Evolutionary conservation across 2,113 vertebrate species (phyloP).

Genomic region (Rhipidura dahli): DNA sequence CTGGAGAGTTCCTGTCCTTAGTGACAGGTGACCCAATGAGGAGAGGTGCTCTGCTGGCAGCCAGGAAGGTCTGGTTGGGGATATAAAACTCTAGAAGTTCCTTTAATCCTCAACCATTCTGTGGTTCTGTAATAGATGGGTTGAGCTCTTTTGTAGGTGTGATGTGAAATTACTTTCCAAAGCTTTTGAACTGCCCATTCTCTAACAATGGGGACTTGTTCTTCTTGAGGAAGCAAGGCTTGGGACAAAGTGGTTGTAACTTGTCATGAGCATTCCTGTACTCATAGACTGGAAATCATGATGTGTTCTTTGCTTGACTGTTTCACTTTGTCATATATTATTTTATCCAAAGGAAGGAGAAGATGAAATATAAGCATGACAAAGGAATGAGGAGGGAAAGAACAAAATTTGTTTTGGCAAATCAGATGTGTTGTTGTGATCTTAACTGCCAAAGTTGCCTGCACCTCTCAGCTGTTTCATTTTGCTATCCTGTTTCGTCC

Average conservation of each 20-base stretch:
- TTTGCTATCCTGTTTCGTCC: background rate
- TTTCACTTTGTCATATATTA: background rate
- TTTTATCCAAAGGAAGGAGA: background rate
- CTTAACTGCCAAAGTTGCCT: background rate
- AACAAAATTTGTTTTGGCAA: background rate
- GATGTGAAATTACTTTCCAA: background rate
- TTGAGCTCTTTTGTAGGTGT: background rate
- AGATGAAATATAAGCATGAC: background rate
- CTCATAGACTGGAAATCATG: background rate
- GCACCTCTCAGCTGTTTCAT: background rate
- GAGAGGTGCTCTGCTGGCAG: background rate
- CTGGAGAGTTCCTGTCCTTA: background rate
- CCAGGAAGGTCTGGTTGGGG: background rate
- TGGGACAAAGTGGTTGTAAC: background rate
- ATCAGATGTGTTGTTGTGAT: background rate
- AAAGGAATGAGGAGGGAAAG: background rate
- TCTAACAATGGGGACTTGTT: background rate
- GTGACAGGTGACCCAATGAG: background rate
- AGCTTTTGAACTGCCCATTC: background rate
- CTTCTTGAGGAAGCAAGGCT: background rate
- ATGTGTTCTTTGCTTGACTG: background rate
- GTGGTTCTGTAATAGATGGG: background rate
- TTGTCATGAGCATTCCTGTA: background rate
- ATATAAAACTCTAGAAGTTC: background rate
- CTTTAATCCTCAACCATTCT: background rate